Conservation (phyloP, 2,888 invertebrate species). For the Habroteleia sp. region DNA sequence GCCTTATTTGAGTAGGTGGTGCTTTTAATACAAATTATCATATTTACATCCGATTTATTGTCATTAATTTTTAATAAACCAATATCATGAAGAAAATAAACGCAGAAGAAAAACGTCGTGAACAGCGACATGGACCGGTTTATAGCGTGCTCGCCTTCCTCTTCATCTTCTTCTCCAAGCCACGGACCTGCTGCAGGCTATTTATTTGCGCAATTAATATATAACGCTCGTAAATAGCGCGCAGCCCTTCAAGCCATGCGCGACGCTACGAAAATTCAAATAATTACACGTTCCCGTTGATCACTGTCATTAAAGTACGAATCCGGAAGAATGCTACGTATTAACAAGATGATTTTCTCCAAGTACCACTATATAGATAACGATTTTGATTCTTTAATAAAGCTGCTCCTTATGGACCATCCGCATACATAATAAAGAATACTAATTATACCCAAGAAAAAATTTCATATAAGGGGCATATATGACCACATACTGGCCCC, state of each 20-base stretch:
- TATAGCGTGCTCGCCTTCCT: slow-evolving; percentile 23
- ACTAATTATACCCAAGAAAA: too few relatives aligned
- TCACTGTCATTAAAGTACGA: slow-evolving; percentile 72
- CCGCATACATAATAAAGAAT: too few relatives aligned
- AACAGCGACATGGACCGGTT: slow-evolving; percentile 72
- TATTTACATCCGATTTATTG: slow-evolving; percentile 75
- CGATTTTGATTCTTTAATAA: slow-evolving; percentile 6
- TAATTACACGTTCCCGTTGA: slow-evolving; percentile 76
- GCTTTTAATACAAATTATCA: slow-evolving; percentile 63
- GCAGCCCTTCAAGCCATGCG: slow-evolving; percentile 66
- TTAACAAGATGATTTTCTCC: slow-evolving; percentile 17
- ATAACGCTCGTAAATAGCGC: slow-evolving; percentile 79
- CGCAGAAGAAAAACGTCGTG: slow-evolving; percentile 57
- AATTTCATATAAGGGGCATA: too few relatives aligned
- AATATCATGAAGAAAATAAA: slow-evolving; percentile 67
- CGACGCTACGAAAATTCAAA: slow-evolving; percentile 71
- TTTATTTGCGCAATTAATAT: slow-evolving; percentile 80
- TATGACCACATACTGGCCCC: too few relatives aligned
- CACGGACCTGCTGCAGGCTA: slow-evolving; percentile 68
- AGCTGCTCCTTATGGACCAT: too few relatives aligned
- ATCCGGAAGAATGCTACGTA: slow-evolving; percentile 43
- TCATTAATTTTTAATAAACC: slow-evolving; percentile 79
- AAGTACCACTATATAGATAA: not conserved
- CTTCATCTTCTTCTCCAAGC: slow-evolving; percentile 59
- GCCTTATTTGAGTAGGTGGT: slow-evolving; percentile 9